Percentiles rank a stretch among this genome's conserved stretches.
phyloP scores from a whole-genome alignment of 2,888 invertebrate species.

The Bruchidius siliquastri region DNA sequence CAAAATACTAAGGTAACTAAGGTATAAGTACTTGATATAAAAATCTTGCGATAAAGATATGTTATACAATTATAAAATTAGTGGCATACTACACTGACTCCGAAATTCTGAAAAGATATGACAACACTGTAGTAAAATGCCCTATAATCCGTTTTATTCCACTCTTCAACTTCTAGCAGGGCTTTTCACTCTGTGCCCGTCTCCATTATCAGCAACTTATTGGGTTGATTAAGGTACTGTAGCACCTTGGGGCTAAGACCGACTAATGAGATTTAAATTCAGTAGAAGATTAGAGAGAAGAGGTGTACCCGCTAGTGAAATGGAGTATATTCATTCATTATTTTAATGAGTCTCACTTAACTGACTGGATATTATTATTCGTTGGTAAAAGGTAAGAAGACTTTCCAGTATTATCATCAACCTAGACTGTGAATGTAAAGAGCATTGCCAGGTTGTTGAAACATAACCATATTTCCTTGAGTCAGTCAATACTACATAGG shows the following conservation, averaged over 20 bases:
- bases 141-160: conserved; percentile 14
- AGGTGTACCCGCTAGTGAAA: not conserved
- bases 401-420: not conserved
- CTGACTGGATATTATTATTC: not conserved
- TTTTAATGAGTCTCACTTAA: not conserved
- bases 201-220: conserved; percentile 23
- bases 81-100: not conserved
- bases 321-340: not conserved
- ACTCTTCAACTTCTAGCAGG: conserved; percentile 2
- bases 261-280: not conserved
- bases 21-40: too few relatives aligned
- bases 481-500: too few relatives aligned
- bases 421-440: not conserved
- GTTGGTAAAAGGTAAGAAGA: not conserved
- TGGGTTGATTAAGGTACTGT: conserved; percentile 15
- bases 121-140: not conserved
- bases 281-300: not conserved
- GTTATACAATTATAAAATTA: too few relatives aligned
- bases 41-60: too few relatives aligned
- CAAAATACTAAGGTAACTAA: too few relatives aligned
- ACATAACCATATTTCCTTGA: too few relatives aligned
- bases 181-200: conserved; percentile 8
- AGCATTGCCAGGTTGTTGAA: too few relatives aligned
- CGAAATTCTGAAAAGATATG: not conserved
- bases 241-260: not conserved